Percentiles rank a stretch among this genome's conserved stretches.
These are phyloP conservation scores for Lamprologus ornatipinnis DNA, from an alignment of 2,113 vertebrate genomes.

Conservation along the genomic window DNA sequence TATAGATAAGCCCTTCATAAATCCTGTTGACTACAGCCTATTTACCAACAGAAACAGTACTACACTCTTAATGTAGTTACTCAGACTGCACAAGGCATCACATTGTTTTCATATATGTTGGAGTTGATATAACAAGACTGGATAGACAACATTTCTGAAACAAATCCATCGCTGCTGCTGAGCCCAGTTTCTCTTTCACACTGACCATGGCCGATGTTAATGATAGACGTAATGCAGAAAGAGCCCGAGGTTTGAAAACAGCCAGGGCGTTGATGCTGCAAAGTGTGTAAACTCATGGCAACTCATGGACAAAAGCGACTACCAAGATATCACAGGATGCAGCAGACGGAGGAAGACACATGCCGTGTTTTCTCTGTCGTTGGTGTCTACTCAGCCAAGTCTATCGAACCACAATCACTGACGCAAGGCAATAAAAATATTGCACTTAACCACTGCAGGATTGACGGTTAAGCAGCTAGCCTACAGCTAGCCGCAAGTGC, in stretches of 20 bases:
- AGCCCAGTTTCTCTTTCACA: background rate
- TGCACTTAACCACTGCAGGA: background rate
- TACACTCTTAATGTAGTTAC: background rate
- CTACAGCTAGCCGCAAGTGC: slow-evolving; percentile 1
- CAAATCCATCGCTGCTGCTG: background rate
- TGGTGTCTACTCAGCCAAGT: background rate
- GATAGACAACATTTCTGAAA: background rate
- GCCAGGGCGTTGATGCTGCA: background rate
- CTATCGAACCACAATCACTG: background rate
- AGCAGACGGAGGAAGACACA: background rate
- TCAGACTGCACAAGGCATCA: background rate
- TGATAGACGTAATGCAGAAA: background rate
- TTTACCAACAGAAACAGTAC: background rate
- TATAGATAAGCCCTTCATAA: background rate
- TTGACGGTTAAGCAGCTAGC: slow-evolving; percentile 2
- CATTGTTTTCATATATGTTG: background rate
- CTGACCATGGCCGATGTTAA: background rate
- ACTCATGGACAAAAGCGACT: background rate
- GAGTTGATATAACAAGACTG: background rate
- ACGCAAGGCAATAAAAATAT: background rate
- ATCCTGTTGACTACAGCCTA: background rate
- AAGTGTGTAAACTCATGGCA: background rate
- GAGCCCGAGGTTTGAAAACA: background rate
- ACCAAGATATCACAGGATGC: background rate
- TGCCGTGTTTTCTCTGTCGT: background rate